Conservation (phyloP, 2,113 vertebrate genomes). For the Carassius gibelio region DNA sequence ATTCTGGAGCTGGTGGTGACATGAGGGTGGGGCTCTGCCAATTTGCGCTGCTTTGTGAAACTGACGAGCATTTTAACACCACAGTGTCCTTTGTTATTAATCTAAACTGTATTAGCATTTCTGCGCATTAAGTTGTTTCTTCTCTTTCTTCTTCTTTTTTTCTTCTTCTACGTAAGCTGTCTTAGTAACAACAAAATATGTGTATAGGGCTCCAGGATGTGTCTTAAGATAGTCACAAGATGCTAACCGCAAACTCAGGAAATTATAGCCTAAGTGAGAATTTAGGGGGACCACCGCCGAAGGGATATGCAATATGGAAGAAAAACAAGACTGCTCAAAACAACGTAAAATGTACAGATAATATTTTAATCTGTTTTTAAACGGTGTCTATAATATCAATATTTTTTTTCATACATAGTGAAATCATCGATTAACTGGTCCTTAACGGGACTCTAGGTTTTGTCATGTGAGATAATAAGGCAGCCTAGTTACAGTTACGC, state of each 20-base stretch:
- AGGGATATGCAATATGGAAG: neutral
- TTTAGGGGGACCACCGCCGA: neutral
- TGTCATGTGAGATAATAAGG: neutral
- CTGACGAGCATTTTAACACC: neutral
- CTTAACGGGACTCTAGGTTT: neutral
- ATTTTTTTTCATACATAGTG: neutral
- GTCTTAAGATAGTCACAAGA: neutral
- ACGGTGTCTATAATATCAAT: neutral
- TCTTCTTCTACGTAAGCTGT: neutral
- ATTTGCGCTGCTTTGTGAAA: slow-evolving; percentile 28
- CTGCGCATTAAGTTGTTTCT: too few relatives aligned
- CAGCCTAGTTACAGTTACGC: neutral
- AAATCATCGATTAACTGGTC: neutral
- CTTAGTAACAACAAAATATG: neutral
- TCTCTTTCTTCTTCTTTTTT: neutral
- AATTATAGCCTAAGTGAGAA: neutral
- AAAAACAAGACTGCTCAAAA: neutral
- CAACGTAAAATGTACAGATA: neutral
- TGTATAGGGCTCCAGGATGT: neutral
- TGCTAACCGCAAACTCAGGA: neutral
- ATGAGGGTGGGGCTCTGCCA: neutral
- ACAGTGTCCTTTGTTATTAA: neutral
- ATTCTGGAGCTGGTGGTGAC: neutral
- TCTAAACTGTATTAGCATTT: neutral
- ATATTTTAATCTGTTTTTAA: too few relatives aligned